These are phyloP conservation scores for Dioctria linearis DNA, from an alignment of 2,888 invertebrate species.

Conservation along the genomic window DNA sequence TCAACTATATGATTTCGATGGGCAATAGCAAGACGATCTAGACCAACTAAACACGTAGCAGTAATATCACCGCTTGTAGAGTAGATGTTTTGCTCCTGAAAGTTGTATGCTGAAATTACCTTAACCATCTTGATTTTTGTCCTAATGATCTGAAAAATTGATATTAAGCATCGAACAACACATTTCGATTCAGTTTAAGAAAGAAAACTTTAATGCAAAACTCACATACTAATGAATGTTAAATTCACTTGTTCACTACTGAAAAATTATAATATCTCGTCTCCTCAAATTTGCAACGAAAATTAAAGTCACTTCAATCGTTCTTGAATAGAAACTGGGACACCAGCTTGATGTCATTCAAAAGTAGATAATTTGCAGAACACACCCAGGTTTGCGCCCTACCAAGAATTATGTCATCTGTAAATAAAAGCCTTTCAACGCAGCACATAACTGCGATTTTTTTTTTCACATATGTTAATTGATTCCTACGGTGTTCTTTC, in stretches of 20 bases:
- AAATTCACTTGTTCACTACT: background rate
- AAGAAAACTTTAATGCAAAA: background rate
- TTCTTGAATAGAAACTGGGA: constrained; percentile 2
- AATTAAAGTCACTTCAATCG: background rate
- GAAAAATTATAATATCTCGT: background rate
- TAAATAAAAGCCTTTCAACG: background rate
- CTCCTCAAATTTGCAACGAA: background rate
- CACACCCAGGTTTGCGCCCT: constrained; percentile 7
- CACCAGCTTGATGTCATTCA: constrained; percentile 4
- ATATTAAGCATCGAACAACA: background rate
- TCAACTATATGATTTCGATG: constrained; percentile 70
- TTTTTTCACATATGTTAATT: too few species aligned
- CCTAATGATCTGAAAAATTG: background rate
- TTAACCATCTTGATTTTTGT: constrained; percentile 66
- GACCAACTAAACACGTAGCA: constrained; percentile 66
- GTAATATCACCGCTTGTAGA: constrained; percentile 68
- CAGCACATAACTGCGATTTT: background rate
- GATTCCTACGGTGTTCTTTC: too few species aligned
- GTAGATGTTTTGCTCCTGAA: constrained; percentile 69
- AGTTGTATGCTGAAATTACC: constrained; percentile 70
- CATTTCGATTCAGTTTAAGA: background rate
- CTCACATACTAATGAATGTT: background rate
- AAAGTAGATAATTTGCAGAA: background rate
- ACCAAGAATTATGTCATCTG: constrained; percentile 5
- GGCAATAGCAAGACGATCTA: constrained; percentile 68